Percentiles rank a stretch among this genome's conserved stretches.
Conservation (phyloP, 2,888 invertebrate species). For the Plebejus argus region DNA sequence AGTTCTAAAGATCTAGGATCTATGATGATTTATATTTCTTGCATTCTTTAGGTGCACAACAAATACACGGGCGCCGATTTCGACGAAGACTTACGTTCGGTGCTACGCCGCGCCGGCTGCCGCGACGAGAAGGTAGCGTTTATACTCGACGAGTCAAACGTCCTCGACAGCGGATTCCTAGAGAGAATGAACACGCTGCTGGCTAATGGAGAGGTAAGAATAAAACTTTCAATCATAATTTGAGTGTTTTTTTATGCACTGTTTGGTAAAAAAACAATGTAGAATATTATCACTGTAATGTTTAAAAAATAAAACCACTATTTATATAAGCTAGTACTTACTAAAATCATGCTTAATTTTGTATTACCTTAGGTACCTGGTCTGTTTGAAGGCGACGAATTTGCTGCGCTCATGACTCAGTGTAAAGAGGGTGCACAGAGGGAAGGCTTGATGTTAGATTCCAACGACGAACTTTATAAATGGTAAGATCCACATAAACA, state of each 20-base stretch:
- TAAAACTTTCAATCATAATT: neutral
- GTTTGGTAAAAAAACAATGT: too few relatives aligned
- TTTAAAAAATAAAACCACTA: too few relatives aligned
- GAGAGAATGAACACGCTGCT: slow-evolving; percentile 99
- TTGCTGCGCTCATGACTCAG: slow-evolving; percentile 99
- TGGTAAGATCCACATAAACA: slow-evolving; percentile 80
- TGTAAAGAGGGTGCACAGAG: slow-evolving; percentile 99
- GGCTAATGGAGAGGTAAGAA: slow-evolving; percentile 94
- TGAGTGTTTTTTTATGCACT: too few relatives aligned
- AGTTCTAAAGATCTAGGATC: too few relatives aligned
- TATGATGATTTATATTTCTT: neutral
- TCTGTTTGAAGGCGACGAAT: slow-evolving; percentile 97
- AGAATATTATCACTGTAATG: too few relatives aligned
- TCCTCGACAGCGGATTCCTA: slow-evolving; percentile 98
- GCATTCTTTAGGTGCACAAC: slow-evolving; percentile 90
- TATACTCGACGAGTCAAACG: slow-evolving; percentile 99
- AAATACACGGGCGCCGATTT: slow-evolving; percentile 99
- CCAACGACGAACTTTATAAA: slow-evolving; percentile 98
- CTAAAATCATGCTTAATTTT: too few relatives aligned
- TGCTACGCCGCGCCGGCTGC: slow-evolving; percentile 91
- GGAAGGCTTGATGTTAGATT: slow-evolving; percentile 98
- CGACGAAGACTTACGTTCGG: slow-evolving; percentile 97
- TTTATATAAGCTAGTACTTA: too few relatives aligned
- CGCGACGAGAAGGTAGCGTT: slow-evolving; percentile 99
- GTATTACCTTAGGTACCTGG: too few relatives aligned